Conservation (phyloP, 2,888 invertebrate genomes). For the Dryobotodes eremita region DNA sequence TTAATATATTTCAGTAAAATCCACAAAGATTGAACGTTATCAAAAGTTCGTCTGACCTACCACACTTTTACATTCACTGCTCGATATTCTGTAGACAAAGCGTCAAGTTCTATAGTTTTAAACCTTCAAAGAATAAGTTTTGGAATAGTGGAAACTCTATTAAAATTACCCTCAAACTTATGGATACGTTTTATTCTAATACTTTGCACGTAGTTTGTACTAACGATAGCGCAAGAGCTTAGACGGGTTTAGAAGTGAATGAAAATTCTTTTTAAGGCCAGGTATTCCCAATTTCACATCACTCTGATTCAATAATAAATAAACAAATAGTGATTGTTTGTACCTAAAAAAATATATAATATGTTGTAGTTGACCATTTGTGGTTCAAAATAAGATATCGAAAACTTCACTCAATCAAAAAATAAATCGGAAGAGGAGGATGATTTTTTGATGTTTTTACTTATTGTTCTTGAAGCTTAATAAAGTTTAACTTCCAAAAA, state of each 20-base stretch:
- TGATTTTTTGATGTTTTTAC: no score
- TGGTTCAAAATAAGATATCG: no score
- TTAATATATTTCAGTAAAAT: slow-evolving; percentile 45
- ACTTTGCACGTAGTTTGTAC: slow-evolving; percentile 52
- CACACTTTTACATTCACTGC: slow-evolving; percentile 53
- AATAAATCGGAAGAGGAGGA: no score
- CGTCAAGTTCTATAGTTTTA: slow-evolving; percentile 64
- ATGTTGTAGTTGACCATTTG: no score
- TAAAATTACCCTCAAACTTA: slow-evolving; percentile 55
- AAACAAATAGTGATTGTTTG: no score
- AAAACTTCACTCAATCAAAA: no score
- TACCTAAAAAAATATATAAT: no score
- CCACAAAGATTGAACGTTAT: slow-evolving; percentile 53
- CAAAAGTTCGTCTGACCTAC: slow-evolving; percentile 55
- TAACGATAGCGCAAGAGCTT: slow-evolving; percentile 20
- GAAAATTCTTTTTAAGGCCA: background rate
- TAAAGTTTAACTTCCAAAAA: no score
- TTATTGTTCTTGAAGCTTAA: no score
- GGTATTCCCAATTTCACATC: no score
- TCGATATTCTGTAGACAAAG: slow-evolving; percentile 68
- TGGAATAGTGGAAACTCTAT: slow-evolving; percentile 56
- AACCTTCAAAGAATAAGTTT: slow-evolving; percentile 63
- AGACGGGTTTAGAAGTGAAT: slow-evolving; percentile 24
- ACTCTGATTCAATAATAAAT: no score
- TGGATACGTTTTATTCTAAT: slow-evolving; percentile 57